Percentiles rank a stretch among this genome's conserved stretches.
Conservation (phyloP, 2,797 vertebrate genomes). For the Eurystomus glaucurus region DNA sequence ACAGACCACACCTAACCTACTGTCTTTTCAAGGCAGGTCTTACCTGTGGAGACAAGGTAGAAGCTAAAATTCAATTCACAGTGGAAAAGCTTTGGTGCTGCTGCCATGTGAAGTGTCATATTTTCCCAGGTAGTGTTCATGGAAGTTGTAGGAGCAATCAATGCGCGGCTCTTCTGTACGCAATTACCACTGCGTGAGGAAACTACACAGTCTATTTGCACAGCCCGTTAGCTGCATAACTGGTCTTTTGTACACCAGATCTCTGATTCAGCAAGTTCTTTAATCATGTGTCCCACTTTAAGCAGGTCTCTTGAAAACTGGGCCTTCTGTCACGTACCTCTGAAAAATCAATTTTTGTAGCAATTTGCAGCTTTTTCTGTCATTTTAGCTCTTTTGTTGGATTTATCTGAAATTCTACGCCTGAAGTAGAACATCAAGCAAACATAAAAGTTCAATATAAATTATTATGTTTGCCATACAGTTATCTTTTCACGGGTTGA, state of each 20-base stretch:
- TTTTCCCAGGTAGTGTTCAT: rapidly evolving
- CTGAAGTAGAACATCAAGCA: background rate
- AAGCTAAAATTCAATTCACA: background rate
- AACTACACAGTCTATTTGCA: conserved; percentile 37
- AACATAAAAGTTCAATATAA: background rate
- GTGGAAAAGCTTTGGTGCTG: background rate
- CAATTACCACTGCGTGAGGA: background rate
- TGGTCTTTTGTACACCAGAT: conserved; percentile 52
- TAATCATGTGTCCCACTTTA: conserved; percentile 32
- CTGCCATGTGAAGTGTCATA: rapidly evolving
- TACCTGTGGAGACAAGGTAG: background rate
- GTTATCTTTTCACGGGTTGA: background rate
- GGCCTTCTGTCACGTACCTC: background rate
- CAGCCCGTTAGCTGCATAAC: conserved; percentile 43
- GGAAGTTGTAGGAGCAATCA: background rate
- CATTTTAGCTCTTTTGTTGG: background rate
- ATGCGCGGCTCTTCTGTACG: rapidly evolving
- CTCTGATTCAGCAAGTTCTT: conserved; percentile 69
- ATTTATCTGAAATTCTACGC: background rate
- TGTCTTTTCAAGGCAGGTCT: background rate
- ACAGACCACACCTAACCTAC: background rate
- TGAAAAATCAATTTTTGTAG: conserved; percentile 5
- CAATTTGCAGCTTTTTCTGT: background rate
- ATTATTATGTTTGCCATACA: background rate
- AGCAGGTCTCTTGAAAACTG: background rate